Conservation (phyloP, 2,888 invertebrate species). For the Acleris sparsana region DNA sequence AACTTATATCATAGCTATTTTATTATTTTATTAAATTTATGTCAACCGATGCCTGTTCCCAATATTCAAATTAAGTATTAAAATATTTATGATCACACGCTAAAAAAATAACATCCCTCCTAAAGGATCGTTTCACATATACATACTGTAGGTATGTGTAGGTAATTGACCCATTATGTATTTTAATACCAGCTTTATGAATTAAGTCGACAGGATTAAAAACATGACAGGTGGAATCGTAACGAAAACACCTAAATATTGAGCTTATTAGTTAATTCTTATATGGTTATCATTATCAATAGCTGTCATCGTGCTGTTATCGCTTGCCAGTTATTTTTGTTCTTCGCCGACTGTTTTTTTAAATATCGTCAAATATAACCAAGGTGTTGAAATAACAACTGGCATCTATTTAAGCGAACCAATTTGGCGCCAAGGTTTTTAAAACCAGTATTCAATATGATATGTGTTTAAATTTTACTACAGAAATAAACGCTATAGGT, state of each 20-base stretch:
- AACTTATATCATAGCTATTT: too few species aligned
- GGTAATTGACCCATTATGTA: too few species aligned
- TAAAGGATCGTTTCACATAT: too few species aligned
- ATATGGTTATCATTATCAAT: conserved; percentile 6
- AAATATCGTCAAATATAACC: conserved; percentile 63
- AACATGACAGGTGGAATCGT: not conserved
- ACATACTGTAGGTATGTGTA: too few species aligned
- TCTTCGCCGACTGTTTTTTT: conserved; percentile 53
- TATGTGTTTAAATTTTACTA: too few species aligned
- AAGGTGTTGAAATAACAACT: conserved; percentile 63
- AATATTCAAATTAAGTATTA: too few species aligned
- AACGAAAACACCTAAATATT: not conserved
- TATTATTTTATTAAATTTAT: too few species aligned
- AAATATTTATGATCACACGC: too few species aligned
- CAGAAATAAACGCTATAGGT: too few species aligned
- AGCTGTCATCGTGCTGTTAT: conserved; percentile 14
- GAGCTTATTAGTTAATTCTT: not conserved
- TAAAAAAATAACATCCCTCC: too few species aligned
- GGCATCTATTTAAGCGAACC: conserved; percentile 47
- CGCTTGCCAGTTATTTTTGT: not conserved
- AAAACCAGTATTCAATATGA: not conserved
- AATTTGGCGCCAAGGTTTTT: conserved; percentile 21
- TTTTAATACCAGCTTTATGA: not conserved
- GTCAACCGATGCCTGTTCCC: too few species aligned
- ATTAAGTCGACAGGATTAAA: not conserved